Base-by-base conservation (phyloP, 2,888 invertebrate species). In the Ommatoiulus sabulosus region DNA sequence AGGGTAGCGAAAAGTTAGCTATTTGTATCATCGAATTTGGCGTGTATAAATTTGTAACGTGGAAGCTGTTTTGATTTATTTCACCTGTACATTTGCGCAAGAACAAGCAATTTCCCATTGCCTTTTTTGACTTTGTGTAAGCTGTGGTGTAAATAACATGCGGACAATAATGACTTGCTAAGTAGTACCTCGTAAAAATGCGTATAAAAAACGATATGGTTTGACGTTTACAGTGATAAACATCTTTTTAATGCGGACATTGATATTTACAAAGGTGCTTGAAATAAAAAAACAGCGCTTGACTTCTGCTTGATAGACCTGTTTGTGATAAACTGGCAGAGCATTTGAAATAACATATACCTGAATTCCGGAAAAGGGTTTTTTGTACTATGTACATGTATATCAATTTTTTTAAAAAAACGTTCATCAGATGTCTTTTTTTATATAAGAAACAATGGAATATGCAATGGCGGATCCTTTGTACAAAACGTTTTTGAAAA, bases 241-340 rank as follows among this genome's bases (percentile, higher is more conserved):
- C 72, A 72, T 72, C 72, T 72, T 72, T 72, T 72, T 72, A 72
- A 72, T 72, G 72, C 72, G 72, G 72, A 72, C 72, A 72, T 72
- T 72, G 72, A 72, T 72, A 72, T 72, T 72, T 72, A 72, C 48
- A 72, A 72, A 72, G 72, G 72, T 72, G 72, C 72, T 72, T 72
- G 72, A n/a, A 10, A 10, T 48, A 72, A 72, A 35, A 35, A 72
- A 72, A 3, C 24, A 72, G 24, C 24, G 24, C 24, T 72, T 72
- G 72, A 72, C 72, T 72, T 72, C 72, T 24, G 72, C 72, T 72
- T 72, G 72, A 72, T 72, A 72, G 72, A 72, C 72, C 72, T 72
- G 72, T 72, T 72, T 72, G 24, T 24, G 72, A 35, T 72, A 72
- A 24, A 72, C 72, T 20, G 24, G 24, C 72, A 24, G 24, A 72